phyloP scores from a whole-genome alignment of 2,888 invertebrate genomes.

The Thera obeliscata region DNA sequence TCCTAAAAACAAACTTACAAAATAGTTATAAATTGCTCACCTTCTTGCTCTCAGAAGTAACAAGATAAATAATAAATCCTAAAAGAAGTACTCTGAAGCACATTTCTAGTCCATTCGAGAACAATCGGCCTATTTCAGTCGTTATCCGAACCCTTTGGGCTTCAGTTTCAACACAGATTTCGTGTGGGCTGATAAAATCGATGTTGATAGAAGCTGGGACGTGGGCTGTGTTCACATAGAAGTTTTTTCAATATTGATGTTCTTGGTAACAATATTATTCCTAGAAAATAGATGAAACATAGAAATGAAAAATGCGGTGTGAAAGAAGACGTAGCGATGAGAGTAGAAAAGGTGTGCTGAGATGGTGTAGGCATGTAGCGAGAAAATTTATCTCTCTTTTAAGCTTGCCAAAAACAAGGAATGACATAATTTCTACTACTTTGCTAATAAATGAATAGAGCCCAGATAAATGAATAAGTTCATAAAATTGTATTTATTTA shows the following conservation, averaged over 20 bases:
- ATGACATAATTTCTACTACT: too few relatives aligned
- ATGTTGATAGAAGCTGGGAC: slow-evolving; percentile 16
- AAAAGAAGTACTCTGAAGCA: slow-evolving; percentile 4
- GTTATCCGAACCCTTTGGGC: slow-evolving; percentile 20
- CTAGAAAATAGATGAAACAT: not conserved
- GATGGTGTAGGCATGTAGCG: too few relatives aligned
- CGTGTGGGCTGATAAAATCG: slow-evolving; percentile 27
- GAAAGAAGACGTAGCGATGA: too few relatives aligned
- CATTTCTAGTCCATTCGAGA: slow-evolving; percentile 14
- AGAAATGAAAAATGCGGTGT: too few relatives aligned
- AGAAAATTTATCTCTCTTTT: too few relatives aligned
- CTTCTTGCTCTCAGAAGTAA: slow-evolving; percentile 13
- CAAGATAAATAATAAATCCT: slow-evolving; percentile 21
- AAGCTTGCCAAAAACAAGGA: too few relatives aligned
- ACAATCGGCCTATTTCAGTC: slow-evolving; percentile 3
- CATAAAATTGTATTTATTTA: too few relatives aligned
- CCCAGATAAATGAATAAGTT: too few relatives aligned
- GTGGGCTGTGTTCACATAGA: slow-evolving; percentile 11
- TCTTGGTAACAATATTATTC: not conserved
- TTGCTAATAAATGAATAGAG: too few relatives aligned
- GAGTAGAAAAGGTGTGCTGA: too few relatives aligned
- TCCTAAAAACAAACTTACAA: too few relatives aligned
- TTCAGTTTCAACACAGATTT: slow-evolving; percentile 19
- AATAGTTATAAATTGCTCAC: not conserved
- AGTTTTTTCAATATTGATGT: not conserved